Evolutionary conservation across 1,140 invertebrate species (phyloP).

Genomic region (Pomacea maculata): DNA sequence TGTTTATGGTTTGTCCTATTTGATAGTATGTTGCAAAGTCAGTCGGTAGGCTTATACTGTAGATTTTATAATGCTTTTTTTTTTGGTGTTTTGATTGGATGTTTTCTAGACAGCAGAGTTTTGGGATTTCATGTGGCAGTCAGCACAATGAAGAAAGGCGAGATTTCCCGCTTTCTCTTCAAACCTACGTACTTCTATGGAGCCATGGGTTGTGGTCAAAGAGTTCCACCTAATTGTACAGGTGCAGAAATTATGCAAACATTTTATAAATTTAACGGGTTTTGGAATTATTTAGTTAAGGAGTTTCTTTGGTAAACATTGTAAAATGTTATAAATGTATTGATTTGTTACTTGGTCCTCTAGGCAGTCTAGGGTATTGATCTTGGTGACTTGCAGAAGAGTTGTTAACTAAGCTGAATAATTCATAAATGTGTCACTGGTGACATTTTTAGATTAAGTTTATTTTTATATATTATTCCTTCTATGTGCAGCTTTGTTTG

Average conservation of each 20-base stretch:
- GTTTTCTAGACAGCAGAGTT: slow-evolving; percentile 63
- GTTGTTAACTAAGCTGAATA: no score
- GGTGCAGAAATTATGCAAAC: slow-evolving; percentile 6
- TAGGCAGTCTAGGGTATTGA: no score
- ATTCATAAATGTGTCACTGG: no score
- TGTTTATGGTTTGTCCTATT: neutral
- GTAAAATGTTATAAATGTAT: no score
- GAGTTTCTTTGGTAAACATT: neutral
- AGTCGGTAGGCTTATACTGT: no score
- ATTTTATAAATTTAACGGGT: neutral
- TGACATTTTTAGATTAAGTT: no score
- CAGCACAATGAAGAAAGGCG: slow-evolving; percentile 73
- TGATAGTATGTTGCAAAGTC: neutral
- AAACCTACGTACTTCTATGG: slow-evolving; percentile 75
- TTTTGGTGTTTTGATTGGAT: slow-evolving; percentile 1
- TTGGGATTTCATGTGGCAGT: slow-evolving; percentile 76
- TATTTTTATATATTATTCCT: no score
- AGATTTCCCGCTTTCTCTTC: slow-evolving; percentile 75
- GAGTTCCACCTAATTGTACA: slow-evolving; percentile 71
- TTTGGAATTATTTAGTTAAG: neutral
- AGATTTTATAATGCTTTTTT: slow-evolving; percentile 54
- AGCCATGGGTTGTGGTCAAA: slow-evolving; percentile 71
- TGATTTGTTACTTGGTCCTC: no score
- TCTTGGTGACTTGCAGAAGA: no score
- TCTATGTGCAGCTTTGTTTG: slow-evolving; percentile 38